phyloP scores from a whole-genome alignment of 2,888 invertebrate genomes.

The Mycalesis mineus region DNA sequence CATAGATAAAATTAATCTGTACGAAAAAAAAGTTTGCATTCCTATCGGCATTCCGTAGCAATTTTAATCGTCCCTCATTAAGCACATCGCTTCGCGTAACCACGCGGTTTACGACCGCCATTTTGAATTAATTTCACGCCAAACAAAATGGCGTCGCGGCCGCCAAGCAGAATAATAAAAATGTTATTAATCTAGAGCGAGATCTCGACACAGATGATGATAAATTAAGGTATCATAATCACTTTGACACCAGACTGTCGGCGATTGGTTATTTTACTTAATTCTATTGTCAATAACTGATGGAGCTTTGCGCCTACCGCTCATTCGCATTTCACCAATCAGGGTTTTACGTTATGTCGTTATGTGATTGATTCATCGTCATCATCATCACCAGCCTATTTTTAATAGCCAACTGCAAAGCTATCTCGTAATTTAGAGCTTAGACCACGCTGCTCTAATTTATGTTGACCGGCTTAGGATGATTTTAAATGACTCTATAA shows the following conservation, averaged over 20 bases:
- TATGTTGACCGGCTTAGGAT: too few relatives aligned
- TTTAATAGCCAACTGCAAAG: too few relatives aligned
- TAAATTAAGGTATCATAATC: conserved; percentile 1
- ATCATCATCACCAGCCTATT: too few relatives aligned
- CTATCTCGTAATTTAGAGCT: too few relatives aligned
- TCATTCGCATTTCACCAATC: too few relatives aligned
- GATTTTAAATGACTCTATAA: too few relatives aligned
- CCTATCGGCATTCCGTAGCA: conserved; percentile 54
- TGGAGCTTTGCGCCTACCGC: too few relatives aligned
- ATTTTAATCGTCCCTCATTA: conserved; percentile 73
- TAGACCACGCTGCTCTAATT: too few relatives aligned
- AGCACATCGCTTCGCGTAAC: conserved; percentile 63
- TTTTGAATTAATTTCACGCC: conserved; percentile 71
- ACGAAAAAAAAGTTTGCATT: conserved; percentile 55
- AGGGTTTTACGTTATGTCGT: too few relatives aligned
- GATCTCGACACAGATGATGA: conserved; percentile 35
- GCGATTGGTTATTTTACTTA: neutral
- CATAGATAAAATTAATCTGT: conserved; percentile 29
- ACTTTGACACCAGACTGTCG: neutral
- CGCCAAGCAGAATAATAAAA: conserved; percentile 52
- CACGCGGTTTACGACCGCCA: conserved; percentile 61
- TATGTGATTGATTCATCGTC: too few relatives aligned
- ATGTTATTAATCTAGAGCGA: conserved; percentile 60
- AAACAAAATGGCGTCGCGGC: conserved; percentile 60
- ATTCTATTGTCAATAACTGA: neutral